Percentiles rank a stretch among this genome's conserved stretches.
phyloP scores from a whole-genome alignment of 2,797 vertebrate species.

The Amblyraja radiata region DNA sequence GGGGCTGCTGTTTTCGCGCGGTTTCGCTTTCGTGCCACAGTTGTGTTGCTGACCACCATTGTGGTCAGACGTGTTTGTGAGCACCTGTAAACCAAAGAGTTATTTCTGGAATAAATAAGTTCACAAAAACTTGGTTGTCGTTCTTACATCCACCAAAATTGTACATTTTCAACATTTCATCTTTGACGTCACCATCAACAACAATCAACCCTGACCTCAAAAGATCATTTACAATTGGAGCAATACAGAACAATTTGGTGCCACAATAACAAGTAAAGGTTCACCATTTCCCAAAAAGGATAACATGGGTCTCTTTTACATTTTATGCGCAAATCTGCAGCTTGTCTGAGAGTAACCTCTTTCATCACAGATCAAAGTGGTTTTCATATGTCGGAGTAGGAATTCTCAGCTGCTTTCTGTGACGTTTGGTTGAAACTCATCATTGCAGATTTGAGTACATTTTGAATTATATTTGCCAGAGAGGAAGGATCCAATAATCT shows the following conservation, averaged over 20 bases:
- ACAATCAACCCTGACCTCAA: background rate
- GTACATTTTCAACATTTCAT: constrained; percentile 11
- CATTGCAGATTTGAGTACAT: constrained; percentile 7
- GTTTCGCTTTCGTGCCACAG: too few relatives aligned
- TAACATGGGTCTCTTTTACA: constrained; percentile 17
- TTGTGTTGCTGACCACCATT: too few relatives aligned
- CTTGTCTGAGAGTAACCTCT: constrained; percentile 19
- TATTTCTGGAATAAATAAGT: too few relatives aligned
- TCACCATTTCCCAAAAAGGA: background rate
- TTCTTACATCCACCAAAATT: too few relatives aligned
- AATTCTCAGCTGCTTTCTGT: constrained; percentile 19
- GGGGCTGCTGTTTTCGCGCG: too few relatives aligned
- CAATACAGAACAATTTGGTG: background rate
- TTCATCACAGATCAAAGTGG: constrained; percentile 33
- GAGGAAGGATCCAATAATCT: background rate
- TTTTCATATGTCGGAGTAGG: constrained; percentile 10
- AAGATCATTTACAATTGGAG: constrained; percentile 1
- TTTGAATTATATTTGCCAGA: constrained; percentile 25
- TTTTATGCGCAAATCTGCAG: constrained; percentile 24
- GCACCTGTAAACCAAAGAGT: too few relatives aligned
- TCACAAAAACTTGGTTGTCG: too few relatives aligned
- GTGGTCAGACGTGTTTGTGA: too few relatives aligned
- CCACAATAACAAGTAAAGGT: background rate
- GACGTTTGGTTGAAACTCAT: background rate
- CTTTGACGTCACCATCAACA: background rate